These are phyloP conservation scores for Elephantulus edwardii DNA, from an alignment of 2,113 vertebrate genomes.

Conservation along the genomic window DNA sequence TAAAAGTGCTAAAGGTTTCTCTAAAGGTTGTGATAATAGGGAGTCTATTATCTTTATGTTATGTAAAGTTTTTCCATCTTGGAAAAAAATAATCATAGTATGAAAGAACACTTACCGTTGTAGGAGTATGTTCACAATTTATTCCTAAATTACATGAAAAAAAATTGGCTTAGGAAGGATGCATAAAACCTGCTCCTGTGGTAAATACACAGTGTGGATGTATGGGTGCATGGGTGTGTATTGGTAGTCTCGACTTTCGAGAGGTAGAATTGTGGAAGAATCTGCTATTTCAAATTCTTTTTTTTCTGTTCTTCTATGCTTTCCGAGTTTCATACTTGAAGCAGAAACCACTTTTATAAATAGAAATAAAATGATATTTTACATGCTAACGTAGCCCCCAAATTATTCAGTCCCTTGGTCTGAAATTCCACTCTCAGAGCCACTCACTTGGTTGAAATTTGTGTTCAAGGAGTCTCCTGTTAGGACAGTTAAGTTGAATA, in stretches of 20 bases:
- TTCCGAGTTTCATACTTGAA: background rate
- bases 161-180: background rate
- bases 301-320: background rate
- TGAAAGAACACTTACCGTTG: background rate
- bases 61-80: background rate
- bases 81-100: background rate
- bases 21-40: background rate
- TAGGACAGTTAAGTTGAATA: background rate
- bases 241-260: background rate
- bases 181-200: background rate
- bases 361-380: background rate
- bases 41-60: background rate
- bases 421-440: background rate
- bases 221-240: too few species aligned
- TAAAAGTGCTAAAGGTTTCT: too few species aligned
- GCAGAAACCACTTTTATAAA: background rate
- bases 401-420: background rate
- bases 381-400: background rate
- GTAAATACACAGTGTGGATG: background rate
- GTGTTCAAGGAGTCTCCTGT: background rate
- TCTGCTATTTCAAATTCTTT: conserved; percentile 7
- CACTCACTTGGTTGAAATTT: background rate
- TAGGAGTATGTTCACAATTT: background rate
- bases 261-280: background rate
- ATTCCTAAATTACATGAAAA: background rate